A percentile compares a stretch with the other conserved stretches of the same genome.
Evolutionary conservation across 2,888 invertebrate genomes (phyloP).

Genomic region (Flabesymbios commensalis): DNA sequence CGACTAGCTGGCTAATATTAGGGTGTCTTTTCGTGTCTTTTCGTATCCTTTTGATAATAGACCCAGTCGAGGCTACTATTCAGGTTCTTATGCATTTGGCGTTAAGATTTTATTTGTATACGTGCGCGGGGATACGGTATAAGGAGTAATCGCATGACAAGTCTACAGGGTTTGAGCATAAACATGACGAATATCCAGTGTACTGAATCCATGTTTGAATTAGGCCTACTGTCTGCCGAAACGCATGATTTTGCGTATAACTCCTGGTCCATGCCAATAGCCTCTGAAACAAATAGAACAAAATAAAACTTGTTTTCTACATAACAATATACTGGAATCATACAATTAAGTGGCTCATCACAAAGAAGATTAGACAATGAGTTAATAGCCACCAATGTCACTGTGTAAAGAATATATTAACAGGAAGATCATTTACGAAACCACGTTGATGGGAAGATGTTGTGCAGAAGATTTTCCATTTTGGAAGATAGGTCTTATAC

Average conservation of each 20-base stretch:
- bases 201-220: background rate
- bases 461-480: too few species aligned
- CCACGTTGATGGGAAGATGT: background rate
- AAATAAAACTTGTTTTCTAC: background rate
- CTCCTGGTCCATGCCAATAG: slow-evolving; percentile 31
- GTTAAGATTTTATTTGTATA: too few species aligned
- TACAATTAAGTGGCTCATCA: background rate
- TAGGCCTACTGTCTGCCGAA: slow-evolving; percentile 19
- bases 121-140: too few species aligned
- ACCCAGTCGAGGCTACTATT: too few species aligned
- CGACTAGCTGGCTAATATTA: too few species aligned
- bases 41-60: too few species aligned
- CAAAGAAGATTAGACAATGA: slow-evolving; percentile 2
- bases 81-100: too few species aligned
- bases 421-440: background rate
- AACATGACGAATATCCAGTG: too few species aligned
- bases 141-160: too few species aligned
- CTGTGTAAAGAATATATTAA: background rate
- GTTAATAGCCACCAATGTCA: background rate
- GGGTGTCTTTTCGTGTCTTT: too few species aligned
- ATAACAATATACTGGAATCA: background rate
- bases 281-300: slow-evolving; percentile 27
- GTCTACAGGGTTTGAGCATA: too few species aligned
- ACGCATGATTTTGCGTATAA: slow-evolving; percentile 27
- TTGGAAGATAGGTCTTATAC: too few species aligned